Base-by-base conservation (phyloP, 2,113 vertebrate species). In the Columba livia region DNA sequence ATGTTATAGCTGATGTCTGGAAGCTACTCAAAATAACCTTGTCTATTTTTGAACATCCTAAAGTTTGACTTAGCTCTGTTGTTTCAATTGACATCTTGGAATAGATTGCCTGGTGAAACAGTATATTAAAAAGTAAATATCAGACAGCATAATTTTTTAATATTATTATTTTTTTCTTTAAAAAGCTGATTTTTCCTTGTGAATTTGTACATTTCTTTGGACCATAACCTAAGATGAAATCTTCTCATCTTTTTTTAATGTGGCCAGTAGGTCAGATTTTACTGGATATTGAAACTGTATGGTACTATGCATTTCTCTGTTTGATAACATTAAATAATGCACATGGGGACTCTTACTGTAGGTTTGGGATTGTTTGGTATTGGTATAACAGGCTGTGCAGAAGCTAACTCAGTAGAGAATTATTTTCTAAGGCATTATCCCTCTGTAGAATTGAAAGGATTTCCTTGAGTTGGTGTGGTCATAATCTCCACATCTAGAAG, bases 401-500 rank as follows among this genome's bases (percentile, higher is more conserved):
- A 92, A 81, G 12, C 28, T 70, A 73, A 36, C 14, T 58, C 58
- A 53, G 17, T 3, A 74, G 40, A 70, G n/a, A 81, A 71, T 50
- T 40, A 40, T 78, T 91, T 58, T 81, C 56, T 50, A 3, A 65
- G 47, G 44, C 50, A 65, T 74, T 56, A 38, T 79, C 9, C 15
- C 62, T 38, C 3, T 6, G 29, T 23, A 38, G 38, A 57, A 84
- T 34, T 48, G 32, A 88, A 57, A 67, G 26, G 13, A 48, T 85
- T 83, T 88, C 44, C 38, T 20, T 51, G 42, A 79, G 15, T 6
- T 79, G 36, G n/a, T 58, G 28, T 79, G 19, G 38, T 62, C 40
- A 89, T 56, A 1, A 1, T 36, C 32, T 70, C 31, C 0, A 0
- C 48, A 21, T 7, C 29, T 25, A 53, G 26, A 87, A 69, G 48